Percentiles rank a stretch among this genome's conserved stretches.
These are phyloP conservation scores for Saguinus imperator DNA, from an alignment of 2,113 vertebrate genomes.

Conservation along the genomic window DNA sequence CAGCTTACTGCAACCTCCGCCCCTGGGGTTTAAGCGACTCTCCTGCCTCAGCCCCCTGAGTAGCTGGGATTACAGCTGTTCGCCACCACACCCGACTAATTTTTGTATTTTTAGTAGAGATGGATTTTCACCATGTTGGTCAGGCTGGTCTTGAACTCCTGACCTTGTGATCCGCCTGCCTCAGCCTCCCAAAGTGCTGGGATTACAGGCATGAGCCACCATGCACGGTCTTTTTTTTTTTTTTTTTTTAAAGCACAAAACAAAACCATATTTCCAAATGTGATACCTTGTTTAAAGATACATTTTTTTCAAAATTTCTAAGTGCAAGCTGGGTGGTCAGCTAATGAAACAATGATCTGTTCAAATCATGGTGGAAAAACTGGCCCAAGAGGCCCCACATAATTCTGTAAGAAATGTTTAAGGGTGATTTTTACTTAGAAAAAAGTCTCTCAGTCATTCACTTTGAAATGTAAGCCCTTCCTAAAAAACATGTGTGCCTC, in stretches of 20 bases:
- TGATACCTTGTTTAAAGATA: not conserved
- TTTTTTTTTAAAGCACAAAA: not conserved
- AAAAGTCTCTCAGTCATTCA: not conserved
- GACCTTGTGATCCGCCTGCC: no score
- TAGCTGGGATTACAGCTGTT: no score
- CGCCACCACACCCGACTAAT: no score
- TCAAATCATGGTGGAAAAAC: slow-evolving; percentile 10
- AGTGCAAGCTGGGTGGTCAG: not conserved
- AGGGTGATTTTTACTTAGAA: slow-evolving; percentile 34
- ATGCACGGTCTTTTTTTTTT: no score
- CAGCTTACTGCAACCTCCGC: no score
- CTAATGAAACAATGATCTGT: slow-evolving; percentile 1
- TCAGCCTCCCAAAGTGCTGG: no score
- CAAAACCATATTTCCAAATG: slow-evolving; percentile 4
- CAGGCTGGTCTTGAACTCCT: no score
- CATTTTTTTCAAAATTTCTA: not conserved
- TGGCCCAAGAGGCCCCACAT: not conserved
- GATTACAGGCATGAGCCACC: no score
- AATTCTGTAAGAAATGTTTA: not conserved
- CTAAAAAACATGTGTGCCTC: not conserved
- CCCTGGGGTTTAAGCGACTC: no score
- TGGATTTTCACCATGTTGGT: no score
- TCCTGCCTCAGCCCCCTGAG: no score
- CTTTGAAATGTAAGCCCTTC: not conserved
- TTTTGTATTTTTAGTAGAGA: no score